Conservation (phyloP, 2,113 vertebrate genomes). For the Plectropomus leopardus region DNA sequence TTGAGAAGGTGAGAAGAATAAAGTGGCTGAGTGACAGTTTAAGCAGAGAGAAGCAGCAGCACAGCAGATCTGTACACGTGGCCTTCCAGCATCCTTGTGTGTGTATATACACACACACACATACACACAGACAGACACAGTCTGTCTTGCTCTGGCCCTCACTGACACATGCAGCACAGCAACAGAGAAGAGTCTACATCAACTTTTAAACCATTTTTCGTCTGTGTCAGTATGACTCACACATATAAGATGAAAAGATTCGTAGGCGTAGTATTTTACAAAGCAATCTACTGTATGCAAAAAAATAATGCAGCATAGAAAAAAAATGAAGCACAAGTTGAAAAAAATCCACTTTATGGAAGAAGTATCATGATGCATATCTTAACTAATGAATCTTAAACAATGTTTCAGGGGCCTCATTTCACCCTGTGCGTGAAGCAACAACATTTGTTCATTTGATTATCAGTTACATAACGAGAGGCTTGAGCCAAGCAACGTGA, state of each 20-base stretch:
- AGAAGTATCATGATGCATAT: background rate
- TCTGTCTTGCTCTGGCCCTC: conserved; percentile 19
- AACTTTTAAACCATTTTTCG: background rate
- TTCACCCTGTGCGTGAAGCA: conserved; percentile 29
- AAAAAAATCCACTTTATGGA: background rate
- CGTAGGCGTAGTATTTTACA: background rate
- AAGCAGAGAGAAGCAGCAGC: conserved; percentile 15
- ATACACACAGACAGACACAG: background rate
- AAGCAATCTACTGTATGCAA: background rate
- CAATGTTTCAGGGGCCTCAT: background rate
- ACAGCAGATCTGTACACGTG: conserved; percentile 70
- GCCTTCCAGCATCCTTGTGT: conserved; percentile 46
- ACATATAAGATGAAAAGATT: background rate
- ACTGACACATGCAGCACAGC: conserved; percentile 16
- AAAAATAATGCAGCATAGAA: background rate
- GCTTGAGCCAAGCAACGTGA: conserved; percentile 30
- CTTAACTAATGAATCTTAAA: background rate
- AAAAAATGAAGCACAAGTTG: background rate
- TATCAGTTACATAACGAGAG: conserved; percentile 50
- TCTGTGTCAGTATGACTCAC: background rate
- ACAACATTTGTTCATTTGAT: conserved; percentile 57
- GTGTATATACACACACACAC: background rate
- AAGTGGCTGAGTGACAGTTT: conserved; percentile 28
- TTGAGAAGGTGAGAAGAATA: conserved; percentile 46
- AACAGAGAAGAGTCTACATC: conserved; percentile 13